Conservation (phyloP, 2,113 vertebrate species). For the Climacteris rufus region DNA sequence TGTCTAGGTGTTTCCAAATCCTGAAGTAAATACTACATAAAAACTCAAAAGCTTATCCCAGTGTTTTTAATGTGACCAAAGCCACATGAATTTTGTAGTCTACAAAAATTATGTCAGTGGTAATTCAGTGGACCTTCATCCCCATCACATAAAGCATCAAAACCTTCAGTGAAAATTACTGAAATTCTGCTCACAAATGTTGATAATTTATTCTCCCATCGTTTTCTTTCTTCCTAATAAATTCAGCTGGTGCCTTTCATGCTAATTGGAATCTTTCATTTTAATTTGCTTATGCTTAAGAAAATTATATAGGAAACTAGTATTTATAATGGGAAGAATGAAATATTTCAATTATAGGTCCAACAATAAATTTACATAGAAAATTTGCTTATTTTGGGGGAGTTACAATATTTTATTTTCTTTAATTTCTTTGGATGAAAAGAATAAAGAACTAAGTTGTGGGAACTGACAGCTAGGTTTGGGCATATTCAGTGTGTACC, state of each 20-base stretch:
- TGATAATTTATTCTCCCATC: fast-evolving
- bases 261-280: neutral
- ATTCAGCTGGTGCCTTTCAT: neutral
- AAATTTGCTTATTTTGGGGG: neutral
- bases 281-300: neutral
- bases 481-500: too few relatives aligned
- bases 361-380: neutral
- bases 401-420: neutral
- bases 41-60: neutral
- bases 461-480: too few relatives aligned
- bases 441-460: too few relatives aligned
- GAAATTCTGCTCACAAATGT: neutral
- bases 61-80: neutral
- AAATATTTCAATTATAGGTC: neutral
- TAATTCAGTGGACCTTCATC: neutral
- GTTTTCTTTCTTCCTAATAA: neutral
- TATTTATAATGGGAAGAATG: neutral
- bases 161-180: neutral
- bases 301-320: neutral
- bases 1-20: neutral
- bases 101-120: neutral
- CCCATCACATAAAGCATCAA: neutral
- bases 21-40: neutral
- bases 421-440: neutral
- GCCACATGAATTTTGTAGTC: neutral